Evolutionary conservation across 2,888 invertebrate genomes (phyloP).

Genomic region (Phrixothrix hirtus): DNA sequence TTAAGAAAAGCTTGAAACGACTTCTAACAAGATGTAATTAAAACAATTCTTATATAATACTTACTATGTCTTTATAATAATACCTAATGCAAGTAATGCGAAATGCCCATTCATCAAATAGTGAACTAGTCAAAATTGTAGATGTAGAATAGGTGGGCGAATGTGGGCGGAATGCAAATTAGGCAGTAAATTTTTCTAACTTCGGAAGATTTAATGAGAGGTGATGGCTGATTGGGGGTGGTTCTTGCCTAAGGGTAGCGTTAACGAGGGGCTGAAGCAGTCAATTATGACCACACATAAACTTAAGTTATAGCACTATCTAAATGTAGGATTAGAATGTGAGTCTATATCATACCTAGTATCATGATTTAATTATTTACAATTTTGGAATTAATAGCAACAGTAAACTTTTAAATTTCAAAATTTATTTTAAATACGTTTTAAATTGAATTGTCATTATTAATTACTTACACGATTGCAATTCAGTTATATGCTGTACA

Average conservation of each 20-base stretch:
- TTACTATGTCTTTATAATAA: too few species aligned
- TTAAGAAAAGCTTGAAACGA: too few species aligned
- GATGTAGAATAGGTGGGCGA: conserved; percentile 14
- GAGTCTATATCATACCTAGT: background rate
- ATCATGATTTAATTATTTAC: too few species aligned
- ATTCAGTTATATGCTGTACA: too few species aligned
- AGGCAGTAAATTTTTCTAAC: conserved; percentile 40
- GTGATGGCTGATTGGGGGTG: conserved; percentile 46
- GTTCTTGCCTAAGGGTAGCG: conserved; percentile 44
- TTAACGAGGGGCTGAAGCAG: conserved; percentile 52
- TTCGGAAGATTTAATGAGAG: conserved; percentile 47
- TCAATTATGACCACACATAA: conserved; percentile 43
- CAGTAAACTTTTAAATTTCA: too few species aligned
- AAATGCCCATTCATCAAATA: background rate
- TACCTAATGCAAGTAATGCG: too few species aligned
- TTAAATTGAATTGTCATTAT: too few species aligned
- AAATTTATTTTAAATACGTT: too few species aligned
- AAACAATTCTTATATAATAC: too few species aligned
- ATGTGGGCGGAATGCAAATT: conserved; percentile 36
- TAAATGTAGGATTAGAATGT: background rate
- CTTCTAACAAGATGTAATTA: too few species aligned
- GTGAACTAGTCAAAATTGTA: background rate
- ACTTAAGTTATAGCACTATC: conserved; percentile 3
- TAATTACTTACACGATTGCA: too few species aligned
- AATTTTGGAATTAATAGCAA: too few species aligned